Evolutionary conservation across 2,113 vertebrate species (phyloP).

Genomic region (Aptenodytes patagonicus): DNA sequence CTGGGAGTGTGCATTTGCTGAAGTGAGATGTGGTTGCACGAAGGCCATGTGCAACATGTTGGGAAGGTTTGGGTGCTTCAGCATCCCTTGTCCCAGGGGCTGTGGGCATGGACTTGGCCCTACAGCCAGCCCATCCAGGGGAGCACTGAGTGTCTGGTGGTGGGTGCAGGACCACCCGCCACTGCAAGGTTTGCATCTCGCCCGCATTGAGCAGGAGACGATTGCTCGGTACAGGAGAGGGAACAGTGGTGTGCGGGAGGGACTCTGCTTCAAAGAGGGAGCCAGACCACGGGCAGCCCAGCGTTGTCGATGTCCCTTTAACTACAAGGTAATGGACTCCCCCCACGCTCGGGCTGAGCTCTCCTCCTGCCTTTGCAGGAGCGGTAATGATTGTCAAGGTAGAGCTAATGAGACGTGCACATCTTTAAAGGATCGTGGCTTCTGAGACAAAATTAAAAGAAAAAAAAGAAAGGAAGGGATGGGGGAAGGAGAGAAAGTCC

Average conservation of each 20-base stretch:
- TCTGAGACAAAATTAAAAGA: slow-evolving; percentile 43
- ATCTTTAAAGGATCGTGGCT: slow-evolving; percentile 58
- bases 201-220: neutral
- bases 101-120: neutral
- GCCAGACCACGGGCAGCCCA: neutral
- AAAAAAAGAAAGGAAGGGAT: neutral
- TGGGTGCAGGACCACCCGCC: neutral
- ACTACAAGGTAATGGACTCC: slow-evolving; percentile 47
- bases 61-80: neutral
- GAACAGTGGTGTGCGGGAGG: neutral
- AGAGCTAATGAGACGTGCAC: slow-evolving; percentile 67
- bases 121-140: neutral
- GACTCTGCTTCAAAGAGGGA: neutral
- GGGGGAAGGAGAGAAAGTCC: slow-evolving; percentile 26
- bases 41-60: neutral
- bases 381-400: slow-evolving; percentile 54
- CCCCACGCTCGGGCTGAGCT: neutral
- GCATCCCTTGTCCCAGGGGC: fast-evolving
- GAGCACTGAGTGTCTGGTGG: neutral
- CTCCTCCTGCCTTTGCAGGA: slow-evolving; percentile 39
- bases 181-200: neutral
- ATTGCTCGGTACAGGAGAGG: neutral
- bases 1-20: fast-evolving
- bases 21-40: neutral
- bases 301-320: slow-evolving; percentile 39